These are phyloP conservation scores for Glaucidium brasilianum DNA, from an alignment of 2,113 vertebrate genomes.

Conservation along the genomic window DNA sequence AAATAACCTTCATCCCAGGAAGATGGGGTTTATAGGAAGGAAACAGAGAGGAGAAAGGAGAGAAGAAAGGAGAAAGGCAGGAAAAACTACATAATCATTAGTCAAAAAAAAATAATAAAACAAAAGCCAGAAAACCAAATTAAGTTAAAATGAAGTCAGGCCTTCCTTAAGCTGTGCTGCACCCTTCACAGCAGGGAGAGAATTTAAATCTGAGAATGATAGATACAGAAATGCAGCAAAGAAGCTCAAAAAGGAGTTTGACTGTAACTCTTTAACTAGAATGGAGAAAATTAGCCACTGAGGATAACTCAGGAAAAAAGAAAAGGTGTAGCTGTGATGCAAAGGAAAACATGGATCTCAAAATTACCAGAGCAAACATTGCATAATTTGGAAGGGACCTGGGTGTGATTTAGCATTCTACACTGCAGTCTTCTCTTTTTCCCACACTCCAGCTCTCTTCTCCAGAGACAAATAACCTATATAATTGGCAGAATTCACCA, in stretches of 20 bases:
- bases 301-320: background rate
- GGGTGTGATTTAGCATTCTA: background rate
- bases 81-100: background rate
- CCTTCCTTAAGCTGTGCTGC: background rate
- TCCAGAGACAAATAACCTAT: background rate
- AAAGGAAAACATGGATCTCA: background rate
- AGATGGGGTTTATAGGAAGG: background rate
- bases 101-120: background rate
- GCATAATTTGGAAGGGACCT: background rate
- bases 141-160: background rate
- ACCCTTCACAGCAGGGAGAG: background rate
- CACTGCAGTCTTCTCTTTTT: background rate
- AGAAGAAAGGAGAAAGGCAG: background rate
- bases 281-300: background rate
- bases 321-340: background rate
- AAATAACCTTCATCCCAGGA: slow-evolving; percentile 1
- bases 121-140: background rate
- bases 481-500: background rate
- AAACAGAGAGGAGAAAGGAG: background rate
- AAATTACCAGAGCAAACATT: background rate
- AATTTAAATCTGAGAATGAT: background rate
- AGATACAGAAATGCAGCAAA: background rate
- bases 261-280: background rate
- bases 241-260: background rate
- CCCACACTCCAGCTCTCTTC: background rate